Percentiles rank a stretch among this genome's conserved stretches.
Evolutionary conservation across 2,888 invertebrate genomes (phyloP).

Genomic region (Mellilla xanthometata): DNA sequence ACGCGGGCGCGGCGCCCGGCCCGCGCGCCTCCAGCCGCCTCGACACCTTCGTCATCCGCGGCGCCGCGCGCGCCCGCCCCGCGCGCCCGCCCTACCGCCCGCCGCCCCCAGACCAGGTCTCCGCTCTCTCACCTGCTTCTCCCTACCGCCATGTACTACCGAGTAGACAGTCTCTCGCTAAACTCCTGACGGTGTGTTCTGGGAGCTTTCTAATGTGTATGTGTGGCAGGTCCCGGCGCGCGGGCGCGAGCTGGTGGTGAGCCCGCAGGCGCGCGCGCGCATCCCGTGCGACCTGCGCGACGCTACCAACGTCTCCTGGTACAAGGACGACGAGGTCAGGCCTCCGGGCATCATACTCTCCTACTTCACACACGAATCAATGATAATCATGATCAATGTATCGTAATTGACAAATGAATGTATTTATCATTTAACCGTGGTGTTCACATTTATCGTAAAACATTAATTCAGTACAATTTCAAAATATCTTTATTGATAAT

Average conservation of each 20-base stretch:
- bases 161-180: no score
- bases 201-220: no score
- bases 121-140: no score
- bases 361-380: background rate
- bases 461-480: no score
- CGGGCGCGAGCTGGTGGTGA: slow-evolving; percentile 63
- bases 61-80: slow-evolving; percentile 37
- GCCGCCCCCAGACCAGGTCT: slow-evolving; percentile 39
- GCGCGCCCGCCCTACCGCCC: slow-evolving; percentile 47
- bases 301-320: slow-evolving; percentile 63
- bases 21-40: slow-evolving; percentile 64
- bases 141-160: no score
- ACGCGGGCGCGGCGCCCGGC: slow-evolving; percentile 69
- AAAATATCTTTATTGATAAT: no score
- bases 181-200: no score
- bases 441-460: no score
- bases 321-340: slow-evolving; percentile 67
- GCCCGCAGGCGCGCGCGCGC: slow-evolving; percentile 57
- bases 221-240: slow-evolving; percentile 46
- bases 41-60: slow-evolving; percentile 70
- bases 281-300: slow-evolving; percentile 57
- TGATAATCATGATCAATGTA: no score
- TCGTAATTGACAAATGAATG: no score
- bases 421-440: no score
- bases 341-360: no score